Conservation (phyloP, 2,113 vertebrate genomes). For the Hoplias malabaricus region DNA sequence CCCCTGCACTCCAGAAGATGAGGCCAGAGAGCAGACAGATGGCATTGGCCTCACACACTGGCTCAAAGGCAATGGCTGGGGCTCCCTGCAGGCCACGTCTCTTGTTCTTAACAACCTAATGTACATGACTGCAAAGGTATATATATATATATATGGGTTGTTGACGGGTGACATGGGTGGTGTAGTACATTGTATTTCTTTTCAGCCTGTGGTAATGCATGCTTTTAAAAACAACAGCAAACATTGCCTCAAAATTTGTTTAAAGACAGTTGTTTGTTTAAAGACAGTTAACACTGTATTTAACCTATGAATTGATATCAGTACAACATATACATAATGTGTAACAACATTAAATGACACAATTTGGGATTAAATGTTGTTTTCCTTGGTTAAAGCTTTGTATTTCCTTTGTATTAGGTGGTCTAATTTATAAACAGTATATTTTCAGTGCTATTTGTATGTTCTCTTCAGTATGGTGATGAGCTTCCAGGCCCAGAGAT, state of each 20-base stretch:
- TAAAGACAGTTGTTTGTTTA: too few relatives aligned
- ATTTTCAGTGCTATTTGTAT: slow-evolving; percentile 7
- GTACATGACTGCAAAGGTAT: slow-evolving; percentile 99
- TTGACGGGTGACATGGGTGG: neutral
- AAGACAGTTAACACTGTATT: too few relatives aligned
- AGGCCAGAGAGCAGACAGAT: slow-evolving; percentile 77
- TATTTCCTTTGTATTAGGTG: too few relatives aligned
- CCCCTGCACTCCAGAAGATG: slow-evolving; percentile 92
- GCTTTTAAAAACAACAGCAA: neutral
- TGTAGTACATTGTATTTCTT: neutral
- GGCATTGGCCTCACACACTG: slow-evolving; percentile 70
- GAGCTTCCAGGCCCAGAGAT: slow-evolving; percentile 95
- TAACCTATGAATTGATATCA: too few relatives aligned
- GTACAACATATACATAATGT: too few relatives aligned
- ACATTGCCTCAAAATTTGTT: neutral
- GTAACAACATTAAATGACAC: neutral
- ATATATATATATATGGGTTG: neutral
- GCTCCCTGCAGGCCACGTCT: slow-evolving; percentile 92
- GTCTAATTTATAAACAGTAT: too few relatives aligned
- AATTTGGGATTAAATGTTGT: too few relatives aligned
- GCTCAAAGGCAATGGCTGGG: slow-evolving; percentile 95
- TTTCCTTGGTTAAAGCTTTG: neutral
- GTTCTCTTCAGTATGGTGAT: slow-evolving; percentile 84
- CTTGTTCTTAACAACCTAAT: slow-evolving; percentile 98
- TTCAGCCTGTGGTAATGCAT: neutral